Conservation (phyloP, 37 sponge, comb jelly and placozoan species). For the Hexactinellida sp. region DNA sequence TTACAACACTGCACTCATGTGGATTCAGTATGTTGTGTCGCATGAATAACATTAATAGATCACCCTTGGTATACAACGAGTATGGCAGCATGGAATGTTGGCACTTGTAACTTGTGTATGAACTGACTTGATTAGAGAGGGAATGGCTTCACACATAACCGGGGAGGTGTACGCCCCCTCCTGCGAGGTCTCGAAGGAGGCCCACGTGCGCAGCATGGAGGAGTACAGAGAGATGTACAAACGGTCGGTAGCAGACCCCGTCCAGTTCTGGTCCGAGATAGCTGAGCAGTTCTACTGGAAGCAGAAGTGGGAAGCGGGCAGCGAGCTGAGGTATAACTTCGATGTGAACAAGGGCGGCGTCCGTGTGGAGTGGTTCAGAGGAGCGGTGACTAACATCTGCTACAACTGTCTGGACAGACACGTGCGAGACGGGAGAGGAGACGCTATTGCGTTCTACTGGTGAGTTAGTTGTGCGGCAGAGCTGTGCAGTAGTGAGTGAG, state of each 20-base stretch:
- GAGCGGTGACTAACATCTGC: slow-evolving; percentile 23
- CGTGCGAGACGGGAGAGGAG: slow-evolving; percentile 21
- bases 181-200: neutral
- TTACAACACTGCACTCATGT: too few species aligned
- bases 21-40: too few species aligned
- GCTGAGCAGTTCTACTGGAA: slow-evolving; percentile 35
- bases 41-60: too few species aligned
- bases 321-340: slow-evolving; percentile 17
- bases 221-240: slow-evolving; percentile 24
- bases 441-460: slow-evolving; percentile 32
- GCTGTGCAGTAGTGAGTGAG: slow-evolving; percentile 18
- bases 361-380: slow-evolving; percentile 23
- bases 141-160: slow-evolving; percentile 18
- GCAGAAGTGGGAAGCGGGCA: neutral
- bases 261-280: slow-evolving; percentile 23
- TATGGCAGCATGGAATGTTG: too few species aligned
- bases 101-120: too few species aligned
- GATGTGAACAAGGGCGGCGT: slow-evolving; percentile 20
- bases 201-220: slow-evolving; percentile 30
- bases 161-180: slow-evolving; percentile 18
- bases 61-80: too few species aligned
- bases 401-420: slow-evolving; percentile 27
- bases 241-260: slow-evolving; percentile 22
- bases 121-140: too few species aligned
- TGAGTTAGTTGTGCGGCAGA: slow-evolving; percentile 9